phyloP scores from a whole-genome alignment of 2,797 vertebrate genomes.

The Lemur catta region DNA sequence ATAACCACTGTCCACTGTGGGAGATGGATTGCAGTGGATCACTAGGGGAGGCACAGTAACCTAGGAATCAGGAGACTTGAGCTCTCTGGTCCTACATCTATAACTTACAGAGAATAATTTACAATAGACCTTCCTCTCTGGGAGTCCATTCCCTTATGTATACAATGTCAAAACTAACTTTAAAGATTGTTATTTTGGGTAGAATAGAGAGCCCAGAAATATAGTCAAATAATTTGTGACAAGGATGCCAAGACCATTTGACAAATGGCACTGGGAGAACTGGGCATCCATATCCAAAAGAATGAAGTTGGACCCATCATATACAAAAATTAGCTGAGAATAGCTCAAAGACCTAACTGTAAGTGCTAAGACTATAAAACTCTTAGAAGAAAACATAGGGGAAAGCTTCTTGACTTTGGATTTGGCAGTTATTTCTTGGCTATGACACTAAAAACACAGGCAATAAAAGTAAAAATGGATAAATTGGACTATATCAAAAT shows the following conservation, averaged over 20 bases:
- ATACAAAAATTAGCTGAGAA: neutral
- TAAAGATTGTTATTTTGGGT: neutral
- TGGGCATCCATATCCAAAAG: neutral
- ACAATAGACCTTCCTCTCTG: neutral
- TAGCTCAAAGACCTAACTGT: neutral
- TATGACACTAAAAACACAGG: neutral
- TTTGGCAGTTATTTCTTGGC: neutral
- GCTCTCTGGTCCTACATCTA: neutral
- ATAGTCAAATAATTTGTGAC: neutral
- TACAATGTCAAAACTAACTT: neutral
- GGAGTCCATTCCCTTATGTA: neutral
- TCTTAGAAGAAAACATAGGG: neutral
- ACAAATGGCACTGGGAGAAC: neutral
- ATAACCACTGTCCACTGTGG: neutral
- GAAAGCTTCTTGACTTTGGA: neutral
- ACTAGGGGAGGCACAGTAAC: too few species aligned
- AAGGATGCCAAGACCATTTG: neutral
- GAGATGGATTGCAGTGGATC: rapidly evolving
- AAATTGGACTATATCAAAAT: neutral
- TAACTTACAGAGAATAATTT: neutral
- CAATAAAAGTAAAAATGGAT: neutral
- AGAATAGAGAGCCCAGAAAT: neutral
- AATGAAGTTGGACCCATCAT: neutral
- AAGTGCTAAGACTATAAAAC: neutral
- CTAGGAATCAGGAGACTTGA: neutral